Evolutionary conservation across 2,113 vertebrate species (phyloP), one percentile per base, ranked within the genome.

Genomic region (Oncorhynchus nerka): DNA sequence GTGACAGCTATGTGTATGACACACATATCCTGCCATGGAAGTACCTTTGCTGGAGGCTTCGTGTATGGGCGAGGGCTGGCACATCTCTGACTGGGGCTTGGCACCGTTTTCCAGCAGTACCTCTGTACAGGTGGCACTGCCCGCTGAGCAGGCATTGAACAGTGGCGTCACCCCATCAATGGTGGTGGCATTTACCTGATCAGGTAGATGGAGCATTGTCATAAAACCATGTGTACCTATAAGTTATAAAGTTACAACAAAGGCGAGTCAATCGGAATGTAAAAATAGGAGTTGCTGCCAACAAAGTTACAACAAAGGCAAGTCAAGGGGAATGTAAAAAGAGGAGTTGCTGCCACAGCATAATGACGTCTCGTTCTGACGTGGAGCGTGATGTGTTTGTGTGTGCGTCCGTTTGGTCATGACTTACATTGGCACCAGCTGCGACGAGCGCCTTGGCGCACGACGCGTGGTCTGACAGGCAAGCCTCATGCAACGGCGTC

Each of bases 401-500:
- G 28, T 61, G 28, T 22, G 28, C 11, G n/a, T 61, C 8, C 20
- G 19, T 59, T 24, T 59, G 57, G n/a, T 39, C 45, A 16, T 26
- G n/a, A 8, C 95, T 94, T 92, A 98, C 97, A 68, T 97, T 96
- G 68, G 96, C 97, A 87, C 97, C 97, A 26, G 96, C 96, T 79
- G 94, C 94, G 55, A 99, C 93, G 24, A 99, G 93, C 5, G 94
- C 95, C 80, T 95, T 93, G 68, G 97, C 96, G 86, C 97, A 99
- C 4, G 95, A 95, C 3, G 96, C 94, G 0, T 98, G 97, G 85
- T 96, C 96, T 59, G 96, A 97, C 61, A 99, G 92, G 80, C 97
- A 99, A 80, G 97, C 97, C 88, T 99, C 97, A 3, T 99, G 97
- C 57, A 99, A 86, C 4, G 97, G 97, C 24, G 96, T 97, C 78